These are phyloP conservation scores for Mesoligia furuncula DNA, from an alignment of 2,888 invertebrate genomes.

Conservation along the genomic window DNA sequence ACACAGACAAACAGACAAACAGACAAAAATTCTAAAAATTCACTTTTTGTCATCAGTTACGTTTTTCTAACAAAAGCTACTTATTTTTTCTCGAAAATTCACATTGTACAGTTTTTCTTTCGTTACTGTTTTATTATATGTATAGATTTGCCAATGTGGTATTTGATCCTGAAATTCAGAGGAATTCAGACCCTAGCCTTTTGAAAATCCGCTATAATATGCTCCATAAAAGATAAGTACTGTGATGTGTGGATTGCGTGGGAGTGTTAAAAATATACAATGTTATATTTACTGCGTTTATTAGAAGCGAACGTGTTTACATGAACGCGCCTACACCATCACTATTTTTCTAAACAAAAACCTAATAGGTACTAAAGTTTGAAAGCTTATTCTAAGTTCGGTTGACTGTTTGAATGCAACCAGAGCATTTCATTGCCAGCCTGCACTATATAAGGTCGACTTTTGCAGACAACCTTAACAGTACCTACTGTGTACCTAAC, in stretches of 20 bases:
- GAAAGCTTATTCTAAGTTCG: neutral
- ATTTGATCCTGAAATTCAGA: neutral
- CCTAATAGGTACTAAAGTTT: neutral
- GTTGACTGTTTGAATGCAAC: neutral
- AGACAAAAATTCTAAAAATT: no score
- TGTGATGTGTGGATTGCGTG: no score
- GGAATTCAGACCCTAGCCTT: neutral
- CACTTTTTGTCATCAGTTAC: no score
- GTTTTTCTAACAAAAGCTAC: no score
- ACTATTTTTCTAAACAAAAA: neutral
- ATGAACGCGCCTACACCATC: no score
- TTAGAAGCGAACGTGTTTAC: no score
- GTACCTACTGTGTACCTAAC: neutral
- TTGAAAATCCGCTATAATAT: neutral
- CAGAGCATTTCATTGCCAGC: neutral
- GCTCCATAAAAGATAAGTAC: neutral
- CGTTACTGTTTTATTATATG: no score
- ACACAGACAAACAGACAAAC: no score
- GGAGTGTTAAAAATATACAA: no score
- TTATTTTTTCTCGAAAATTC: no score
- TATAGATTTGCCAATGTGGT: neutral
- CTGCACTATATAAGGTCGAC: neutral
- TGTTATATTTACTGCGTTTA: no score
- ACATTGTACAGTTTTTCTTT: no score
- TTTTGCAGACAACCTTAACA: neutral